phyloP scores from a whole-genome alignment of 2,113 vertebrate species.

The Protobothrops mucrosquamatus region DNA sequence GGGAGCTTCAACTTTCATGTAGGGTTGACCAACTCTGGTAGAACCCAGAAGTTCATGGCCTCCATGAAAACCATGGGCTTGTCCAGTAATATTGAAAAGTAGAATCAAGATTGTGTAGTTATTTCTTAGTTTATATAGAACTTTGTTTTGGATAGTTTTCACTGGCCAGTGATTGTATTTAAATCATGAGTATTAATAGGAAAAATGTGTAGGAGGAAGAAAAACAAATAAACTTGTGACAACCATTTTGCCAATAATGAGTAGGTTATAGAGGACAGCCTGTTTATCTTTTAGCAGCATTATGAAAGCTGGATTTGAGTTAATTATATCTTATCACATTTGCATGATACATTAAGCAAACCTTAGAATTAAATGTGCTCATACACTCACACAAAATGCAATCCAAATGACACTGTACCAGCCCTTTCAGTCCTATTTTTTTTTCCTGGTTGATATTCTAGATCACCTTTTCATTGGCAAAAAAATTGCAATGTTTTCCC shows the following conservation, averaged over 20 bases:
- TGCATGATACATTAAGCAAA: background rate
- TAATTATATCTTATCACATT: background rate
- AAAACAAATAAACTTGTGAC: background rate
- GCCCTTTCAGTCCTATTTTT: background rate
- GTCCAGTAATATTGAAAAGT: background rate
- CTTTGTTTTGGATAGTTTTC: background rate
- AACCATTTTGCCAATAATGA: background rate
- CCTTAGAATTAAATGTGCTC: background rate
- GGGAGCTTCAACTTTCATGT: background rate
- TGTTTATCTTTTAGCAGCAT: background rate
- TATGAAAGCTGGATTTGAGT: background rate
- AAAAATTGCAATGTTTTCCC: background rate
- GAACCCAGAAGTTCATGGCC: background rate
- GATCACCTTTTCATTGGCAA: background rate
- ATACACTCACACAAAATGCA: background rate
- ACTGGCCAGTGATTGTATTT: constrained; percentile 5
- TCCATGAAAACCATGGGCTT: background rate
- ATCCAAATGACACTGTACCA: background rate
- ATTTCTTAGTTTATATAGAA: background rate
- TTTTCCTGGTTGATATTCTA: background rate
- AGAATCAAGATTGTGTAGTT: background rate
- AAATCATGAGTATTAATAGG: background rate
- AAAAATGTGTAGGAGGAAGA: background rate
- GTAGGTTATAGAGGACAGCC: background rate
- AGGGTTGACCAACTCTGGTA: background rate